Percentiles rank a stretch among this genome's conserved stretches.
Conservation (phyloP, 2,888 invertebrate species). For the Hypsopygia costalis region DNA sequence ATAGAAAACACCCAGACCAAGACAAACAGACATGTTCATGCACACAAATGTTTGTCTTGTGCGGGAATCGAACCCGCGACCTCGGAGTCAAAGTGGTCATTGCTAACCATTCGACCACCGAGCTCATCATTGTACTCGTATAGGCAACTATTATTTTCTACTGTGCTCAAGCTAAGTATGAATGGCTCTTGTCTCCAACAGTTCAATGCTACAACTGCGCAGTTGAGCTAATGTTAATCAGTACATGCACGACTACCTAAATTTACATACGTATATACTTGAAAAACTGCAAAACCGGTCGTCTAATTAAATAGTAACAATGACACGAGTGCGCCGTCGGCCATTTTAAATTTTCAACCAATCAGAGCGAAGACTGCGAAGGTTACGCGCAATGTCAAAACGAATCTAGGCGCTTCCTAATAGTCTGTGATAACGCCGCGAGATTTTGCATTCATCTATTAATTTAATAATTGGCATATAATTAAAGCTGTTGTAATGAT, state of each 20-base stretch:
- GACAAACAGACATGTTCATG: too few relatives aligned
- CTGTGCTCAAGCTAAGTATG: too few relatives aligned
- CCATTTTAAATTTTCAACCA: constrained; percentile 66
- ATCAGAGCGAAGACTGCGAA: constrained; percentile 51
- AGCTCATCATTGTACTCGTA: too few relatives aligned
- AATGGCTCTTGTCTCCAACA: too few relatives aligned
- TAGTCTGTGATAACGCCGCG: constrained; percentile 46
- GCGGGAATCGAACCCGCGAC: too few relatives aligned
- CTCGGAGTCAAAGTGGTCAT: too few relatives aligned
- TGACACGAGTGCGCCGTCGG: constrained; percentile 57
- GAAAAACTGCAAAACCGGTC: constrained; percentile 67
- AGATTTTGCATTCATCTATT: neutral
- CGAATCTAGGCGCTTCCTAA: constrained; percentile 67
- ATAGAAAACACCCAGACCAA: too few relatives aligned
- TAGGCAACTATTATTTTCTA: too few relatives aligned
- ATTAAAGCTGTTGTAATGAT: too few relatives aligned
- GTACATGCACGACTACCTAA: neutral
- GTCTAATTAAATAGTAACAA: constrained; percentile 72
- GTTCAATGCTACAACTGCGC: constrained; percentile 17
- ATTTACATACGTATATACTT: constrained; percentile 32
- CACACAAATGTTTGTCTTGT: too few relatives aligned
- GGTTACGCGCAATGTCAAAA: constrained; percentile 76
- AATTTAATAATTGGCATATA: too few relatives aligned
- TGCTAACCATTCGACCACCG: too few relatives aligned
- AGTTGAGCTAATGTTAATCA: constrained; percentile 9